Evolutionary conservation across 2,113 vertebrate species (phyloP).

Genomic region (Ptilorrhoa leucosticta): DNA sequence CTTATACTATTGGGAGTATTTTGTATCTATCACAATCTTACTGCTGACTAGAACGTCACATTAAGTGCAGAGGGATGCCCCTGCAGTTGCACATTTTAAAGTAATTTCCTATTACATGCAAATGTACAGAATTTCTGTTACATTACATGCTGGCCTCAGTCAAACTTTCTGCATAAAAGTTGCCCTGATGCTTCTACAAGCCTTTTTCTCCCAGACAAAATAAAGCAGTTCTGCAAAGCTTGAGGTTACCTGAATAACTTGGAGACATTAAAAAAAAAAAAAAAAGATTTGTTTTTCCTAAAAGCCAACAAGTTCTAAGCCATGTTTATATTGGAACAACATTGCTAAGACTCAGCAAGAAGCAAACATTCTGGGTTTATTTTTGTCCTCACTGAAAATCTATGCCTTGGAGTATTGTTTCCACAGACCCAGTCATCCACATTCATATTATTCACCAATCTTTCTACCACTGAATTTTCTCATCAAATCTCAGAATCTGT

Average conservation of each 20-base stretch:
- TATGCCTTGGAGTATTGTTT: not conserved
- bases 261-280: not conserved
- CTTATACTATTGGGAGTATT: not conserved
- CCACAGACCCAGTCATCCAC: not conserved
- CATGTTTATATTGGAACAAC: slow-evolving; percentile 2
- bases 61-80: not conserved
- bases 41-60: not conserved
- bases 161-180: not conserved
- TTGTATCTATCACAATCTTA: not conserved
- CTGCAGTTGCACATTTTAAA: not conserved
- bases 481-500: not conserved
- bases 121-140: not conserved
- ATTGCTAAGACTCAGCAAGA: not conserved
- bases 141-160: too few species aligned
- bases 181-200: not conserved
- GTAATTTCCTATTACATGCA: not conserved
- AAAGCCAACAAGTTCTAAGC: not conserved
- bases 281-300: not conserved
- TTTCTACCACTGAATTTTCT: not conserved
- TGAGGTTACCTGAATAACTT: not conserved
- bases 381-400: not conserved
- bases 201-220: not conserved
- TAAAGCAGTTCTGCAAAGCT: not conserved
- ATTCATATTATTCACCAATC: not conserved
- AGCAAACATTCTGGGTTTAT: not conserved